A percentile compares a stretch with the other conserved stretches of the same genome.
phyloP scores from a whole-genome alignment of 2,113 vertebrate genomes.

The Syngnathus floridae region DNA sequence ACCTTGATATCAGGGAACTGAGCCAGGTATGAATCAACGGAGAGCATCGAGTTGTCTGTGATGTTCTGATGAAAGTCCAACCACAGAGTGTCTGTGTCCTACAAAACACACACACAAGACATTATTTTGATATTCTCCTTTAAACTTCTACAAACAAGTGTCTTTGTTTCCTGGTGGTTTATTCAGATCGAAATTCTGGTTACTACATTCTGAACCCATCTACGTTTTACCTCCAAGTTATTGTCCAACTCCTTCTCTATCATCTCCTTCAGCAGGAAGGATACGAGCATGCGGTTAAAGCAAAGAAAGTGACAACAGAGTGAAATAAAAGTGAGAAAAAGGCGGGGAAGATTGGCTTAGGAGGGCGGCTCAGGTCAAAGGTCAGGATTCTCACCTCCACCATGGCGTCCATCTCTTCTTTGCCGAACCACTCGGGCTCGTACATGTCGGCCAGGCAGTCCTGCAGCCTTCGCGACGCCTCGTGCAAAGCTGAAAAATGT shows the following conservation, averaged over 20 bases:
- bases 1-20: constrained; percentile 97
- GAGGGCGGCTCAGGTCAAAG: background rate
- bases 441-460: constrained; percentile 95
- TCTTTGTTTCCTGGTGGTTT: too few relatives aligned
- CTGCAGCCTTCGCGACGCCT: constrained; percentile 90
- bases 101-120: constrained; percentile 27
- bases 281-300: constrained; percentile 45
- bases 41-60: constrained; percentile 80
- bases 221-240: constrained; percentile 69
- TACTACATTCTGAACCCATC: background rate
- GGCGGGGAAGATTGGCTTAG: background rate
- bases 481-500: constrained; percentile 82
- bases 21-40: constrained; percentile 86
- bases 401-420: constrained; percentile 83
- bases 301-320: constrained; percentile 6
- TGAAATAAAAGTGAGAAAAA: background rate
- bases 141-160: background rate
- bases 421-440: constrained; percentile 93
- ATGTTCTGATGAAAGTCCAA: constrained; percentile 89
- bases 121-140: too few relatives aligned
- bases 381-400: constrained; percentile 74
- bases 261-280: constrained; percentile 63
- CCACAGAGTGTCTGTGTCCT: constrained; percentile 94
- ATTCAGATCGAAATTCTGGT: background rate
- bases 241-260: constrained; percentile 72